phyloP scores from a whole-genome alignment of 2,113 vertebrate species.

The Bettongia penicillata region DNA sequence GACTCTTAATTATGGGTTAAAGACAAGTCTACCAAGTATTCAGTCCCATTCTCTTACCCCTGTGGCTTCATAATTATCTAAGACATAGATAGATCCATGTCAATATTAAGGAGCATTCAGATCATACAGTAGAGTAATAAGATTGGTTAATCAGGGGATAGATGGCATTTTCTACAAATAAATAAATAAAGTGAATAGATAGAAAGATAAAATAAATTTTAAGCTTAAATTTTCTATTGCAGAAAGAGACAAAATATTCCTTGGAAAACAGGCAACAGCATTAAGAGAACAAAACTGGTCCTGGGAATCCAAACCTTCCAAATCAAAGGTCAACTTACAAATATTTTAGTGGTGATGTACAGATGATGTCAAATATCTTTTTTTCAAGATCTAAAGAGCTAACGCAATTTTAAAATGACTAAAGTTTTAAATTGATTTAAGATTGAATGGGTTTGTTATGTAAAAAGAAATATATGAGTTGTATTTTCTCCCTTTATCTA shows the following conservation, averaged over 20 bases:
- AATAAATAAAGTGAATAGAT: too few relatives aligned
- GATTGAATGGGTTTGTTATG: not conserved
- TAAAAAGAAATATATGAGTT: not conserved
- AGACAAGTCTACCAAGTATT: too few relatives aligned
- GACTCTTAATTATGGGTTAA: too few relatives aligned
- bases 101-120: too few relatives aligned
- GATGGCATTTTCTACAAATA: too few relatives aligned
- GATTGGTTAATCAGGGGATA: too few relatives aligned
- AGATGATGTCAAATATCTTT: not conserved
- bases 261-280: too few relatives aligned
- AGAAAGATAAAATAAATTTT: not conserved
- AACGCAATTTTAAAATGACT: not conserved
- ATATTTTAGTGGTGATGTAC: not conserved
- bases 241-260: too few relatives aligned
- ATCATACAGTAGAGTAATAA: too few relatives aligned
- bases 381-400: not conserved
- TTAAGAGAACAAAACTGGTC: not conserved
- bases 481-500: not conserved
- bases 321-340: not conserved
- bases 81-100: too few relatives aligned
- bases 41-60: too few relatives aligned
- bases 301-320: not conserved
- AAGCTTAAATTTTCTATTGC: not conserved
- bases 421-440: not conserved
- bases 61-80: too few relatives aligned